phyloP scores from a whole-genome alignment of 2,797 vertebrate species.

The Tarsius wallacei region DNA sequence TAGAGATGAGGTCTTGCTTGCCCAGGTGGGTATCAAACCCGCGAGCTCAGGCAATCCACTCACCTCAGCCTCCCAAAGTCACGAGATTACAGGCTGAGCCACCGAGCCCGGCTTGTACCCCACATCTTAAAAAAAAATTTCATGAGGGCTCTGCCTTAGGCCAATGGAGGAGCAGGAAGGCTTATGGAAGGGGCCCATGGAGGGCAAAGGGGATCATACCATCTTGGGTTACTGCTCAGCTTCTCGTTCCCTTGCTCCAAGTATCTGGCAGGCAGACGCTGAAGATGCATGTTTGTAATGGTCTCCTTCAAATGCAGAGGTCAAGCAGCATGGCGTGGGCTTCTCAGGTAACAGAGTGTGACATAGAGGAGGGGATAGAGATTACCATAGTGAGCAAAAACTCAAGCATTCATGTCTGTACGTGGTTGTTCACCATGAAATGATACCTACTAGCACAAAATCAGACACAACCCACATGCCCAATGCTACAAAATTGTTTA shows the following conservation, averaged over 20 bases:
- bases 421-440: background rate
- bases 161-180: background rate
- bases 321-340: background rate
- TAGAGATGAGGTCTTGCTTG: too few relatives aligned
- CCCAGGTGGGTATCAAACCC: too few relatives aligned
- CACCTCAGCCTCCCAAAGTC: too few relatives aligned
- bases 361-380: background rate
- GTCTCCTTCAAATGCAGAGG: background rate
- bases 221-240: too few relatives aligned
- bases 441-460: background rate
- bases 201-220: too few relatives aligned
- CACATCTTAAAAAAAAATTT: background rate
- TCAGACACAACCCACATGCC: background rate
- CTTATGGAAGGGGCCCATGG: background rate
- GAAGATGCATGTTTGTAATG: background rate
- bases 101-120: too few relatives aligned
- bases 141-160: background rate
- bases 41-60: too few relatives aligned
- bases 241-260: too few relatives aligned
- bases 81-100: too few relatives aligned
- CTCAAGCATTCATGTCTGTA: background rate
- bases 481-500: background rate
- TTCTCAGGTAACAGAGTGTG: background rate
- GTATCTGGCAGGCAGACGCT: too few relatives aligned
- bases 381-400: background rate